Evolutionary conservation across 2,797 vertebrate species (phyloP), one percentile per base, ranked within the genome.

Genomic region (Acrossocheilus fasciatus): DNA sequence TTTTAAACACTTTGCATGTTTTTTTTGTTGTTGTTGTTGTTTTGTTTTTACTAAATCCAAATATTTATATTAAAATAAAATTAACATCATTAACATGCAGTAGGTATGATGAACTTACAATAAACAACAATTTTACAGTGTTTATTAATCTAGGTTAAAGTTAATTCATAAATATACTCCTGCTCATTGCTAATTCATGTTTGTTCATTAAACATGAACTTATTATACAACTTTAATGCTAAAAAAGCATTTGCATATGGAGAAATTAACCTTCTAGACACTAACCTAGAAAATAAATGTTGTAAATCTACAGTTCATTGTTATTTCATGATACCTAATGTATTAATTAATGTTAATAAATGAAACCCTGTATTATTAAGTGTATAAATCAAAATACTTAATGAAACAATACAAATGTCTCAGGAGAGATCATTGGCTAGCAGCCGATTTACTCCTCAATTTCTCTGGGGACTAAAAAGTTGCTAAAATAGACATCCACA

Each of bases 271-370:
- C 17, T 66, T 66, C 30, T 17, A 66, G 68, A 70, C 36, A 41
- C 20, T 43, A 47, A 73, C 70, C 70, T 73, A 73, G 12, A 73
- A 47, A 47, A 73, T 73, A 73, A 15, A 73, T 26, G 41, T 14
- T 73, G 23, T 73, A 47, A 26, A 45, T 15, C 70, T 26, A 73
- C 6, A 26, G 14, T 73, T 47, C 43, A 73, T 74, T 70, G 68
- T 70, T 30, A 74, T 30, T 74, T 74, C 14, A 47, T 74, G 41
- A 74, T 30, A 30, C 43, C n/a, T 30, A 74, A 30, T 74, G n/a
- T 43, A 47, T 47, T 30, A 73, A 26, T 15, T 45, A 30, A 74
- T 30, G n/a, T 74, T 47, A 47, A 47, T 47, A 36, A 68, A 68
- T 18, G 6, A 36, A 68, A 17, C 15, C 6, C 15, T 68, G 64